Percentiles rank a stretch among this genome's conserved stretches.
Conservation (phyloP, 2,888 invertebrate species). For the Drosophila mulleri region DNA sequence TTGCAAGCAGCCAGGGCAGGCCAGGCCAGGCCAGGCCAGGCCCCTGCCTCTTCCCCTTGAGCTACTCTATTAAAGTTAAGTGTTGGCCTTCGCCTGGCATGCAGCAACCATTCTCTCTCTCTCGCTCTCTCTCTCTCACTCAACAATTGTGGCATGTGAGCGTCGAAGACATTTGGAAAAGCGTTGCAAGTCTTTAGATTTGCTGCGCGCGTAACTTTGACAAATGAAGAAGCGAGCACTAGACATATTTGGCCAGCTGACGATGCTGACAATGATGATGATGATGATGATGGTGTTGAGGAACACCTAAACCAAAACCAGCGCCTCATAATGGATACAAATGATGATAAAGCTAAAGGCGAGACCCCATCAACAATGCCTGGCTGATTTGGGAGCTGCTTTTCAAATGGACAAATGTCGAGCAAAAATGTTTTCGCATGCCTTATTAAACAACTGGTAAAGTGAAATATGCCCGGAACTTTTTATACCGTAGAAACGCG, state of each 20-base stretch:
- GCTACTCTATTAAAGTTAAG: constrained; percentile 33
- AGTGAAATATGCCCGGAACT: constrained; percentile 64
- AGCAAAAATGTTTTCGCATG: constrained; percentile 73
- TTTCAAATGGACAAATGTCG: constrained; percentile 39
- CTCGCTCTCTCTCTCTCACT: background rate
- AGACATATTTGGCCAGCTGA: constrained; percentile 57
- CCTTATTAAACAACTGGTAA: constrained; percentile 72
- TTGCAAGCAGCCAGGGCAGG: background rate
- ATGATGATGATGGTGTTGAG: constrained; percentile 8
- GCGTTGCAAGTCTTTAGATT: constrained; percentile 50
- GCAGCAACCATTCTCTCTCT: background rate
- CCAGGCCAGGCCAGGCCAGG: background rate
- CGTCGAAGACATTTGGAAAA: constrained; percentile 60
- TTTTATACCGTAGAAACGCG: background rate
- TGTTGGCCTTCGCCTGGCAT: constrained; percentile 62
- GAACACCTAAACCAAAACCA: constrained; percentile 66
- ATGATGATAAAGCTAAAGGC: constrained; percentile 64
- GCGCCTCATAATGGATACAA: constrained; percentile 75
- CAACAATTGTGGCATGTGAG: constrained; percentile 54
- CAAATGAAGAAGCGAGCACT: constrained; percentile 69
- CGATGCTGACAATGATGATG: constrained; percentile 34
- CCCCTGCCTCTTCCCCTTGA: background rate
- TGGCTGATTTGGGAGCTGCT: constrained; percentile 28
- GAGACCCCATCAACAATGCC: constrained; percentile 5
- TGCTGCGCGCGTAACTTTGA: constrained; percentile 67